Base-by-base conservation (phyloP, 2,113 vertebrate species). In the Pleuronectes platessa region DNA sequence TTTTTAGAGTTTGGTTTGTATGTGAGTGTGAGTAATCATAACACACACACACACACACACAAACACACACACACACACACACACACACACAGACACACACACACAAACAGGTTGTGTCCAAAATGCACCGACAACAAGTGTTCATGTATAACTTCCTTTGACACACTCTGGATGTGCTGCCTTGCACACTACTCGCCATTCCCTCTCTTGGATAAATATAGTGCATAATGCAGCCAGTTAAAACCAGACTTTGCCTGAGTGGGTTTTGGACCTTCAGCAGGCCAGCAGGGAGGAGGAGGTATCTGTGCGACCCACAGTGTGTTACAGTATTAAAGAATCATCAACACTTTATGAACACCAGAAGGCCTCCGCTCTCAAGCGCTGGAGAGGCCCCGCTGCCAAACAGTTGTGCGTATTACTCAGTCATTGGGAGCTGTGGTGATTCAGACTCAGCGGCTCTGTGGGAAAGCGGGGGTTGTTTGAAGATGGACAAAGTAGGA, bases 121-220 rank as follows among this genome's bases (percentile, higher is more conserved):
- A 64, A 61, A 90, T 90, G 94, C 82, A 85, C 93, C 70, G 76
- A 74, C 89, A 86, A 81, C 87, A 91, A 92, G 81, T 82, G 71
- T 90, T 91, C 79, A 74, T 91, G 90, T 91, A 92, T 92, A 94
- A 95, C 94, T 94, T 95, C 86, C 92, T 93, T 93, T 94, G 94
- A 95, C 93, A 91, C 85, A 67, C 75, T 83, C 65, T 74, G 88
- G 81, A 67, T 47, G 35, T 76, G 59, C 70, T 56, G 92, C 94
- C 71, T 27, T 45, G 56, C 20, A 24, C 73, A 4, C 73, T 13
- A 23, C 84, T 37, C 62, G 76, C 79, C 72, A 23, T 78, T 78
- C 79, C 76, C 59, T 60, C 47, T 76, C 83, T 62, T 71, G 71
- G 82, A 89, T 86, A 85, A 88, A 89, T 79, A 84, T 65, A 74